Evolutionary conservation across 2,888 invertebrate genomes (phyloP), one percentile per base, ranked within the genome.

Genomic region (Tolmerus cingulatus): DNA sequence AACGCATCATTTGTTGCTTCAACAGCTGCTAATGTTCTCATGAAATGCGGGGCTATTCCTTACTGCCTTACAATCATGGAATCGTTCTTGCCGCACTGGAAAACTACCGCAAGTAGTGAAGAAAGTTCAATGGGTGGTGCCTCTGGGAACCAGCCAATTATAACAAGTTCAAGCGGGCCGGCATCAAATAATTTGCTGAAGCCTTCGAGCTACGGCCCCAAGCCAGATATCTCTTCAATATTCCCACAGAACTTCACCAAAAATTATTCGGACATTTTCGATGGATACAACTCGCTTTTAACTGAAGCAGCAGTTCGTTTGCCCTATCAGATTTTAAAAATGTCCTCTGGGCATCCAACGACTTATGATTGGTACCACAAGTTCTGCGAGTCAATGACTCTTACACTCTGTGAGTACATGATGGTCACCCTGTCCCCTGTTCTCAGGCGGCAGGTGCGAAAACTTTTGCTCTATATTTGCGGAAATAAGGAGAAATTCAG

Each of bases 401-500:
- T 95, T 66, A 95, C 96, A 86, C 94, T 98, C 4, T 98, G 98
- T 93, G 98, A 98, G 91, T 98, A 98, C 91, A 97, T 98, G 97
- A 98, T 98, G 97, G 96, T 97, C 0, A 92, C 92, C 88, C 89
- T 92, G 43, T 97, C 98, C n/a, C 97, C 98, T 9, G 87, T 91
- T 57, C 89, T 95, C 88, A 94, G 98, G 89, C 95, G 98, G 89
- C 98, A 98, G 94, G 97, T 97, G 0, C 95, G 99, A 86, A 99
- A 99, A 93, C 93, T 99, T 23, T 92, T 99, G 23, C 94, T 99
- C 89, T 96, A 98, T 90, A 96, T 99, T 89, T 98, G 98, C 92
- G 98, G 98, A 30, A 98, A 97, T 87, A 98, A 98, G 91, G 99
- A 99, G 90, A 97, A 97, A 86, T 99, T 99, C 93, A 95, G 99